phyloP scores from a whole-genome alignment of 1,140 invertebrate genomes.

The Drosophila pseudoananassae region DNA sequence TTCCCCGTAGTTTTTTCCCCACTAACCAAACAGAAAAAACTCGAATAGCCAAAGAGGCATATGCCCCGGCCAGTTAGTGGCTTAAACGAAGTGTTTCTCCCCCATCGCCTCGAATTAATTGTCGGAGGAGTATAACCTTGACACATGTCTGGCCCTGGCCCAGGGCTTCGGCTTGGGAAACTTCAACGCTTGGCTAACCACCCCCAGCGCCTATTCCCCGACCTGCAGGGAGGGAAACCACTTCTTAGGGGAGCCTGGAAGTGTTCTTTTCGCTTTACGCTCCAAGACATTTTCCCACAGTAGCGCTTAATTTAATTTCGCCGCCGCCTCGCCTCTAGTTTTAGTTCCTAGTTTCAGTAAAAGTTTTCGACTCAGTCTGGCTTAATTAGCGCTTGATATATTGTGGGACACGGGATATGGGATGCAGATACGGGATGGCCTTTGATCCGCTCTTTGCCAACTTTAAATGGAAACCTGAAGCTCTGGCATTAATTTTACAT shows the following conservation, averaged over 20 bases:
- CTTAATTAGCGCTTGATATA: conserved; percentile 72
- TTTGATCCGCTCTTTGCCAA: conserved; percentile 1
- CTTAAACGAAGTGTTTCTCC: conserved; percentile 41
- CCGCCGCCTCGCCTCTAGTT: conserved; percentile 48
- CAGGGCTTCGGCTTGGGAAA: conserved; percentile 35
- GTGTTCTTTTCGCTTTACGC: conserved; percentile 77
- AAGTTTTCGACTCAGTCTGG: conserved; percentile 50
- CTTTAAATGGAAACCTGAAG: neutral
- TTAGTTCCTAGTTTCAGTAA: conserved; percentile 51
- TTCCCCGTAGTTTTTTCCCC: neutral
- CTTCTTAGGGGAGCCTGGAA: conserved; percentile 45
- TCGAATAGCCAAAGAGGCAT: neutral
- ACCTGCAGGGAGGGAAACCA: conserved; percentile 7
- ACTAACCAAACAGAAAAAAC: neutral
- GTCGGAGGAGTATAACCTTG: conserved; percentile 61
- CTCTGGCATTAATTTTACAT: conserved; percentile 7
- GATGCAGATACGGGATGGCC: neutral
- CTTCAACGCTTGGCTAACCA: conserved; percentile 55
- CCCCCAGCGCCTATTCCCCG: neutral
- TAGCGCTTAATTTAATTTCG: conserved; percentile 77
- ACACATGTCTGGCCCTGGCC: conserved; percentile 53
- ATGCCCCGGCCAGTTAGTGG: conserved; percentile 7
- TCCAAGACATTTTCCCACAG: conserved; percentile 79
- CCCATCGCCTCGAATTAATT: conserved; percentile 57
- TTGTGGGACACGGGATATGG: conserved; percentile 22